Evolutionary conservation across 2,888 invertebrate species (phyloP).

Genomic region (Euspilapteryx auroguttella): DNA sequence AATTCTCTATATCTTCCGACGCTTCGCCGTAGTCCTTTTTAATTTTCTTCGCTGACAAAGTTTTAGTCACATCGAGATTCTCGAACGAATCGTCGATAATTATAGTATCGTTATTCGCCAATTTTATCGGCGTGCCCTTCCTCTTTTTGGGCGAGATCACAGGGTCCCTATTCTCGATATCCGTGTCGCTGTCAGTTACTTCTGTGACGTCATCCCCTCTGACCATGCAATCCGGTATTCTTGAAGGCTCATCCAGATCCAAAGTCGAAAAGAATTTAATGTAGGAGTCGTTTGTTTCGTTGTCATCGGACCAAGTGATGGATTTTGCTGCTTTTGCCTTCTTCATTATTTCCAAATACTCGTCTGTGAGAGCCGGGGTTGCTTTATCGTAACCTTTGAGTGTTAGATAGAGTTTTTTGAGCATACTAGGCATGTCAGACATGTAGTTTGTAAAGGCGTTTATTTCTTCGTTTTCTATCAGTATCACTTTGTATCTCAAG

Average conservation of each 20-base stretch:
- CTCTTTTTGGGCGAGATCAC: conserved; percentile 22
- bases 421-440: conserved; percentile 49
- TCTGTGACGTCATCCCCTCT: conserved; percentile 25
- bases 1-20: conserved; percentile 23
- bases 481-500: conserved; percentile 23
- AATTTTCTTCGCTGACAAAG: conserved; percentile 33
- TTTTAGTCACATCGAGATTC: conserved; percentile 24
- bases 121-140: conserved; percentile 40
- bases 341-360: conserved; percentile 63
- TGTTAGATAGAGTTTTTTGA: conserved; percentile 61
- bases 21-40: conserved; percentile 20
- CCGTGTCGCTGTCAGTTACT: conserved; percentile 35
- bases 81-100: conserved; percentile 45
- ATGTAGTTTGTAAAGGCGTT: conserved; percentile 48
- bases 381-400: conserved; percentile 62
- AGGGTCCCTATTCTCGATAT: conserved; percentile 29
- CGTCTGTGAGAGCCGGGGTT: conserved; percentile 54
- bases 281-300: conserved; percentile 19
- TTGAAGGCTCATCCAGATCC: conserved; percentile 25
- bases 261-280: conserved; percentile 33
- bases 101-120: conserved; percentile 38
- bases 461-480: conserved; percentile 52
- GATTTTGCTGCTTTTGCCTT: conserved; percentile 61
- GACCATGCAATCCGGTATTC: conserved; percentile 14
- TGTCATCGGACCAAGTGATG: conserved; percentile 63